Evolutionary conservation across 2,888 invertebrate species (phyloP), one percentile per base, ranked within the genome.

Genomic region (Choreutis nemorana): DNA sequence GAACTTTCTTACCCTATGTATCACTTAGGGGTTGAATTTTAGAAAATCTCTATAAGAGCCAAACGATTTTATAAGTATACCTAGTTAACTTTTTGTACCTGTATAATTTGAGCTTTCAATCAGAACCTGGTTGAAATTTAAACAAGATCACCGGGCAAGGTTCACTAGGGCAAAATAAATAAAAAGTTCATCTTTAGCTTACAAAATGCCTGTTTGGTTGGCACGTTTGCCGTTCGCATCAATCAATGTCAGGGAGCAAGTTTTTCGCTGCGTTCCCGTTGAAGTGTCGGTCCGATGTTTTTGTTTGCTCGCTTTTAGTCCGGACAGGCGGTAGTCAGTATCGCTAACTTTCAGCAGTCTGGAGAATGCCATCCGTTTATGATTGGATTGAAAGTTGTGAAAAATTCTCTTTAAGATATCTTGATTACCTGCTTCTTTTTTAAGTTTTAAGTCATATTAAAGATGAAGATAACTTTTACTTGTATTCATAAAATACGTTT

Each of bases 231-330:
- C 46, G 45, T 44, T 46, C 54, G 50, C 73, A 77, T 77, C 71
- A 61, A 75, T 77, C 77, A 77, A 56, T 55, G 75, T 73, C 77
- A 64, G 38, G 35, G 45, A 58, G 46, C 61, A 67, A 73, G 68
- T 72, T 75, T 75, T 77, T 71, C 64, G 57, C 51, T 54, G 57
- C 59, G 63, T 59, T 58, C 51, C 55, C 31, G 59, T 55, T 55
- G 52, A 58, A 63, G 55, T 58, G 52, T 50, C 53, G 52, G 53
- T 50, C 49, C 51, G 42, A 52, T 58, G 66, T 71, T 73, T 73
- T 72, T 67, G 66, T 71, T 68, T 58, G 60, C 58, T 50, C 65
- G 64, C 65, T 72, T 66, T 66, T 59, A 33, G 29, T 9, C 13
- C 13, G 20, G 30, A 24, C 11, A 33, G 15, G 30, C 27, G 30